These are phyloP conservation scores for Tachina grossa DNA, from an alignment of 2,888 invertebrate species.

Conservation along the genomic window DNA sequence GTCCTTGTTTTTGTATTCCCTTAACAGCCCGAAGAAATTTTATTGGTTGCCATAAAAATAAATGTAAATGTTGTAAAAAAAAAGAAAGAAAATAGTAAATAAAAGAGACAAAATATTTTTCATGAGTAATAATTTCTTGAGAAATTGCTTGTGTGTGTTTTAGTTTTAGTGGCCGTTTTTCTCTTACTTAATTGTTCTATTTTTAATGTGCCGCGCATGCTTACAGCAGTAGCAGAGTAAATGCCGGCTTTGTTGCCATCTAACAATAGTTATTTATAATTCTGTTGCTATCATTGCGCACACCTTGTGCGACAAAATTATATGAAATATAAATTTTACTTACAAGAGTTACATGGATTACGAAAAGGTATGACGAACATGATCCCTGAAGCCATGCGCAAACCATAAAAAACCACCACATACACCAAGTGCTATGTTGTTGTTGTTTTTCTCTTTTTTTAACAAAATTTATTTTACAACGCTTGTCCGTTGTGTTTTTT, in stretches of 20 bases:
- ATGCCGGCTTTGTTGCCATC: constrained; percentile 25
- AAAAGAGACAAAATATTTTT: constrained; percentile 41
- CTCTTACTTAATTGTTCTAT: constrained; percentile 50
- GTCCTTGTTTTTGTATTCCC: constrained; percentile 27
- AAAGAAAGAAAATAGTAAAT: not conserved
- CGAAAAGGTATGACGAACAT: constrained; percentile 31
- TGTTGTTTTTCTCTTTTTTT: constrained; percentile 4
- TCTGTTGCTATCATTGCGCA: constrained; percentile 2
- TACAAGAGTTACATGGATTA: constrained; percentile 38
- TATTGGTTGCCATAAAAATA: constrained; percentile 57
- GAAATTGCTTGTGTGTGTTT: constrained; percentile 38
- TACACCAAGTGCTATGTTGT: not conserved
- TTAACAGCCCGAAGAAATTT: constrained; percentile 40
- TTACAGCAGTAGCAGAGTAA: constrained; percentile 46
- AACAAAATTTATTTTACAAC: constrained; percentile 62
- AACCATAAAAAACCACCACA: constrained; percentile 45
- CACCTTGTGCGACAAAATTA: constrained; percentile 20
- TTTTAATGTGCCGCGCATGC: constrained; percentile 60
- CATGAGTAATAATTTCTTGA: constrained; percentile 56
- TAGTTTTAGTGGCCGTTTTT: constrained; percentile 37
- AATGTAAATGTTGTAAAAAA: constrained; percentile 16
- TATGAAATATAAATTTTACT: constrained; percentile 37
- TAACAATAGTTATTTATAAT: constrained; percentile 41
- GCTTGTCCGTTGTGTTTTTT: constrained; percentile 38
- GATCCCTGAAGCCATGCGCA: constrained; percentile 54